These are phyloP conservation scores for Eristalis pertinax DNA, from an alignment of 2,888 invertebrate species.

Conservation along the genomic window DNA sequence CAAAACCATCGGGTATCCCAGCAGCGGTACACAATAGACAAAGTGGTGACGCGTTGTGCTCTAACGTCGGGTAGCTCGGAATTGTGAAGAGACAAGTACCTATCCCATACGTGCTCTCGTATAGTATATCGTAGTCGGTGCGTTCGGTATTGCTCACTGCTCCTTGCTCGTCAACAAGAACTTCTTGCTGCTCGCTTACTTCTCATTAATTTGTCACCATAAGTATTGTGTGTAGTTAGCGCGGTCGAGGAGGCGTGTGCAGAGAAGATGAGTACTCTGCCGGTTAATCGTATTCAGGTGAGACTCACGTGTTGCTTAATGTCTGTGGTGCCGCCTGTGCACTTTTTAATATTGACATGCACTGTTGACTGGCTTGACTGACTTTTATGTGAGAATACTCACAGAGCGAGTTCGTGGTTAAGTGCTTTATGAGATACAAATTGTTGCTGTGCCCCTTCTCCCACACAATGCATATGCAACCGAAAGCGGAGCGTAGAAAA, in stretches of 20 bases:
- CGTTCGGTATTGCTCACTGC: conserved; percentile 43
- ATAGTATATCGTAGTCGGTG: conserved; percentile 22
- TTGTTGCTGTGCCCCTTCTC: conserved; percentile 47
- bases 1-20: conserved; percentile 47
- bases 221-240: conserved; percentile 38
- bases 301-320: conserved; percentile 70
- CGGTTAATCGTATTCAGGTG: conserved; percentile 72
- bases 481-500: conserved; percentile 47
- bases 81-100: conserved; percentile 1
- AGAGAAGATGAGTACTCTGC: conserved; percentile 55
- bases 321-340: conserved; percentile 26
- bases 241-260: background rate
- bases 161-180: conserved; percentile 47
- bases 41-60: conserved; percentile 48
- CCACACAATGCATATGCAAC: conserved; percentile 20
- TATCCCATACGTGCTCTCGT: background rate
- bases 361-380: background rate
- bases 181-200: conserved; percentile 65
- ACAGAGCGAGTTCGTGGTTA: conserved; percentile 59
- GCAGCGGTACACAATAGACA: conserved; percentile 45
- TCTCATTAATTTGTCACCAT: conserved; percentile 69
- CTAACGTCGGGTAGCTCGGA: conserved; percentile 27
- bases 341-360: conserved; percentile 33
- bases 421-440: conserved; percentile 68
- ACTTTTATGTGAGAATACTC: background rate